Conservation (phyloP, 2,797 vertebrate species). For the Pygocentrus nattereri region DNA sequence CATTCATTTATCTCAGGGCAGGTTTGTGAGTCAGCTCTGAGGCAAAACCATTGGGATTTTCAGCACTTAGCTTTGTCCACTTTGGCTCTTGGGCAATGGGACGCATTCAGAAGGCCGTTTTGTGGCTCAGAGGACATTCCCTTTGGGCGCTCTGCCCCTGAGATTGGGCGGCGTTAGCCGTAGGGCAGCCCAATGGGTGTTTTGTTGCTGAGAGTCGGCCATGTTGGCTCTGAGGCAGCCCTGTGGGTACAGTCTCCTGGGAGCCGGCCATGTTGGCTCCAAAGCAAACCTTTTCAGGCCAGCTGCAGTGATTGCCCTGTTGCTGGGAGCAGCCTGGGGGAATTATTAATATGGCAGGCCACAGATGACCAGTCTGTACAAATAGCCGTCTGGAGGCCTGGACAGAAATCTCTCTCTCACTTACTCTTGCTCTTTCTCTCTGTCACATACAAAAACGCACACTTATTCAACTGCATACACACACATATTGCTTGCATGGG, state of each 20-base stretch:
- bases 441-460: neutral
- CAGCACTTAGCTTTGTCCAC: constrained; percentile 30
- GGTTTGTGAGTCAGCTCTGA: constrained; percentile 31
- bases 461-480: too few relatives aligned
- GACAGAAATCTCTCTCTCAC: constrained; percentile 32
- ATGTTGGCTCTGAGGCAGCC: constrained; percentile 59
- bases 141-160: constrained; percentile 33
- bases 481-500: too few relatives aligned
- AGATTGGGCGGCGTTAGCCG: constrained; percentile 56
- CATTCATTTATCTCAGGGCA: constrained; percentile 18
- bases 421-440: neutral
- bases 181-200: constrained; percentile 52
- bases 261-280: constrained; percentile 53
- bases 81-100: constrained; percentile 36
- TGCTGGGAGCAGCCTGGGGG: constrained; percentile 60
- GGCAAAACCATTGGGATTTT: constrained; percentile 18
- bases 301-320: constrained; percentile 53
- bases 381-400: constrained; percentile 51
- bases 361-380: constrained; percentile 53
- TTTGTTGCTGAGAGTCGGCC: constrained; percentile 41
- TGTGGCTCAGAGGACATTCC: constrained; percentile 50
- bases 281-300: constrained; percentile 44
- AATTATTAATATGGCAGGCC: constrained; percentile 57
- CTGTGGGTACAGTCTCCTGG: constrained; percentile 40
- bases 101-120: constrained; percentile 32